Base-by-base conservation (phyloP, 1,140 invertebrate species). In the Tyrophagus putrescentiae region DNA sequence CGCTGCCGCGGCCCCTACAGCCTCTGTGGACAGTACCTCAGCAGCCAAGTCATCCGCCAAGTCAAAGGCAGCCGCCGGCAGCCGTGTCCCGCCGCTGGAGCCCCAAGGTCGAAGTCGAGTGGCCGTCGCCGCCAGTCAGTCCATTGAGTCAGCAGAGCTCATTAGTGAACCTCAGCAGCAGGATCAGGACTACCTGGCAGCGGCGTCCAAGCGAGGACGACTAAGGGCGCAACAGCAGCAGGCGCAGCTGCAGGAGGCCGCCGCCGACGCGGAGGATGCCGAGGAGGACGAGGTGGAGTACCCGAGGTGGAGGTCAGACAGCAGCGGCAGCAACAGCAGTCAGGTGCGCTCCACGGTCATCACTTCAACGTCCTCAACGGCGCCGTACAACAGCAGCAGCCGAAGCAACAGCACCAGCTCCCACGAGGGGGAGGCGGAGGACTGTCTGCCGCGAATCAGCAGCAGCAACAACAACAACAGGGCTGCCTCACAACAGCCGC, bases 131-230 rank as follows among this genome's bases (percentile, higher is more conserved):
- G 21, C 23, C 7, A 31, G 13, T 13, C 11, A 31, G 13, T 62
- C 65, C 36, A 23, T 69, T 69, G 64, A 66, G 64, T 63, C 68
- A 57, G 68, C 68, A 60, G 68, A 60, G 54, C 62, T 67, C 63
- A 69, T 68, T 68, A 69, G 60, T 68, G 66, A 28, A n/a, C 61
- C 68, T 69, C 68, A 60, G 68, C 68, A 48, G 68, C 65, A 69
- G 68, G 61, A 50, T 41, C 67, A 68, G 63, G 68, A n/a, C n/a
- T 66, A 41, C 39, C 34, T 52, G 11, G 44, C 18, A 39, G 45
- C 39, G 41, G 32, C 7, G 4, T 6, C 32, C 50, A n/a, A 27
- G 7, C 25, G 44, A 25, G 41, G 13, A 29, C 11, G 9, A 29
- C 18, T 4, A 4, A 39, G 18, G 18, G 13, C n/a, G 29, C 16